phyloP scores from a whole-genome alignment of 2,888 invertebrate species.

The Heliconius ismenius region DNA sequence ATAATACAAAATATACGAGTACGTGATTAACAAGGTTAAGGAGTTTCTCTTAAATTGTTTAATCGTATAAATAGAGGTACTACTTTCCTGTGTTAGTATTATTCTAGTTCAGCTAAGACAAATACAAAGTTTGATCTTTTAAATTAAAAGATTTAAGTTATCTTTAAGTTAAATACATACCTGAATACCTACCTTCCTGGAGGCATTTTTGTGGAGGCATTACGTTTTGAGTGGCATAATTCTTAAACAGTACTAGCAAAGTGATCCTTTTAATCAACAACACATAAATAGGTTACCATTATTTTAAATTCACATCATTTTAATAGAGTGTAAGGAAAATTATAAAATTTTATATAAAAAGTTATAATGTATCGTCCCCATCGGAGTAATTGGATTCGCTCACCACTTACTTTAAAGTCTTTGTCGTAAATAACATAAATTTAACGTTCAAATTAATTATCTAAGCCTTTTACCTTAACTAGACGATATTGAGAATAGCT shows the following conservation, averaged over 20 bases:
- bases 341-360: neutral
- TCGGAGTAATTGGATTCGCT: conserved; percentile 69
- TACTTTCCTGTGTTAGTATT: no score
- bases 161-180: no score
- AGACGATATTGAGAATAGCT: neutral
- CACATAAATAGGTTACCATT: neutral
- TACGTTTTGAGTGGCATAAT: no score
- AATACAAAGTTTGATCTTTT: no score
- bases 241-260: neutral
- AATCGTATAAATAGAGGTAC: no score
- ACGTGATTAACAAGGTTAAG: no score
- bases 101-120: no score
- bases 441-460: neutral
- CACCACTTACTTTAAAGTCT: conserved; percentile 37
- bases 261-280: neutral
- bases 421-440: conserved; percentile 6
- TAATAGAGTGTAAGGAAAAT: neutral
- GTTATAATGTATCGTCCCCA: conserved; percentile 68
- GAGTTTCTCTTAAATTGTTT: no score
- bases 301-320: neutral
- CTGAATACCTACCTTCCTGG: no score
- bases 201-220: no score
- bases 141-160: no score
- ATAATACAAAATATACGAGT: no score
- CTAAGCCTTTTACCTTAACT: neutral